phyloP scores from a whole-genome alignment of 2,113 vertebrate genomes.

The Pangasianodon hypophthalmus region DNA sequence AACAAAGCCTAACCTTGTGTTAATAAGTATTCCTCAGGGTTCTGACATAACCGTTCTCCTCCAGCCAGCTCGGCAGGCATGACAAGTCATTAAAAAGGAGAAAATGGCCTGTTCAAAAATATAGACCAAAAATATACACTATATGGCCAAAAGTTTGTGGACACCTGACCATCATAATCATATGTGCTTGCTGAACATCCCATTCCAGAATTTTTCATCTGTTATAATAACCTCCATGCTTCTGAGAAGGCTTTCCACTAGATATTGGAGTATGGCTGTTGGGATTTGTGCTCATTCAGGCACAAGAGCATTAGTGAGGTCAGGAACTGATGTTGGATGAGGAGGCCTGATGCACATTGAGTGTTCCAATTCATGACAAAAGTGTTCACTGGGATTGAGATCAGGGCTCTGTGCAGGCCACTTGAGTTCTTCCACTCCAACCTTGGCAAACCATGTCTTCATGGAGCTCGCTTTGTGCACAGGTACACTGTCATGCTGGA shows the following conservation, averaged over 20 bases:
- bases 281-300: background rate
- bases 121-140: background rate
- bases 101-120: background rate
- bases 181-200: background rate
- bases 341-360: background rate
- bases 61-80: background rate
- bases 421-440: background rate
- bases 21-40: constrained; percentile 22
- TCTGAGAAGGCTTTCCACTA: background rate
- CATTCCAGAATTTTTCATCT: background rate
- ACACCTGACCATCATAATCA: background rate
- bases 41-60: background rate
- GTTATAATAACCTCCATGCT: background rate
- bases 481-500: background rate
- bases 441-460: background rate
- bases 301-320: background rate
- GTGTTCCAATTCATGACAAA: background rate
- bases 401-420: background rate
- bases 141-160: background rate
- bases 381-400: background rate
- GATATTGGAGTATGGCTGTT: background rate
- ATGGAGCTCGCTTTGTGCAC: background rate
- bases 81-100: constrained; percentile 2
- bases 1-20: constrained; percentile 37
- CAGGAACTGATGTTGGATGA: background rate